Base-by-base conservation (phyloP, 1,140 invertebrate genomes). In the Calephelis nemesis region DNA sequence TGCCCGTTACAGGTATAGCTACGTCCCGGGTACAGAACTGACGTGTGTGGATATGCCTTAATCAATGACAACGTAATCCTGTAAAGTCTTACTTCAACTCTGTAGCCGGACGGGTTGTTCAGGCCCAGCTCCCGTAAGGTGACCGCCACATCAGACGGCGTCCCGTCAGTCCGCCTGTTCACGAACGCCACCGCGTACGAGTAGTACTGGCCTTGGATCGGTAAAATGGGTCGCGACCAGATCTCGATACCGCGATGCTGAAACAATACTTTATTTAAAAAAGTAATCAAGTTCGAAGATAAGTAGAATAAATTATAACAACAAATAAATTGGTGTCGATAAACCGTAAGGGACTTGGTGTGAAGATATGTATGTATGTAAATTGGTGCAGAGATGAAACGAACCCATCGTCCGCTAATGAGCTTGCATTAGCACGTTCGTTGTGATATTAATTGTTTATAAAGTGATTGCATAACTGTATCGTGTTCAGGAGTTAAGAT, bases 171-270 rank as follows among this genome's bases (percentile, higher is more conserved):
- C 78, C 97, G 92, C 69, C 97, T 92, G 87, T 98, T 98, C 4
- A 98, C 93, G 83, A 98, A 97, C 1, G 96, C 96, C 63, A 98
- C 94, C 7, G 96, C 97, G 81, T 97, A 98, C 4, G 97, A 98
- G 88, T 97, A 97, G 85, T 96, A 95, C 70, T 93, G 95, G 73
- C 96, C 94, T 69, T 95, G 95, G 13, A 97, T 93, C 0, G 97
- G 97, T 39, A 95, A 94, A 58, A 98, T 96, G 1, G 97, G 97
- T 58, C 97, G 93, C 1, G 96, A 97, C 97, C 97, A 98, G 79
- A 98, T 98, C 92, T 98, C 97, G 75, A 98, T 97, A 67, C 96
- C 96, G 79, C 96, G 96, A 76, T 97, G 96, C 95, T 98, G 87
- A 6, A 54, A 9, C 4, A 19, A 30, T 30, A 30, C 1, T 3